phyloP scores from a whole-genome alignment of 2,113 vertebrate genomes.

The Mustelus asterias region DNA sequence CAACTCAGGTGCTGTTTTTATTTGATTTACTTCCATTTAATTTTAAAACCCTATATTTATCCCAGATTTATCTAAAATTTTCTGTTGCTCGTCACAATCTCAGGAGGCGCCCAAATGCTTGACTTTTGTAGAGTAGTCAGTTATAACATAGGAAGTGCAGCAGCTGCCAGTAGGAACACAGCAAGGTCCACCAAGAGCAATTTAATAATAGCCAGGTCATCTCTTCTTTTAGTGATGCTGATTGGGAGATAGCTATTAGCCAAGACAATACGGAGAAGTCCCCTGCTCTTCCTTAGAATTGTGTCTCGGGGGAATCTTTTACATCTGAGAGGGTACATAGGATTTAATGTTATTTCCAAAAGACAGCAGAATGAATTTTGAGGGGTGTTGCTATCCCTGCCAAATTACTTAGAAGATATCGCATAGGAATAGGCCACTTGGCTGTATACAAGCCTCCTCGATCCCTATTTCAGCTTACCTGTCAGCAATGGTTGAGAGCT shows the following conservation, averaged over 20 bases:
- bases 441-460: not conserved
- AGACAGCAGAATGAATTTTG: not conserved
- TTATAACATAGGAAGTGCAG: not conserved
- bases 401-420: not conserved
- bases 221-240: not conserved
- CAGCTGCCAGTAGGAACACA: not conserved
- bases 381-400: not conserved
- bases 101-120: not conserved
- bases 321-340: not conserved
- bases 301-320: not conserved
- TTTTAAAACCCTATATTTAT: not conserved
- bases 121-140: not conserved
- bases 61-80: not conserved
- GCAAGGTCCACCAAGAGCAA: not conserved
- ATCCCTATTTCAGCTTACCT: not conserved
- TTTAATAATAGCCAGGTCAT: not conserved
- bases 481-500: not conserved
- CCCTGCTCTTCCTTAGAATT: not conserved
- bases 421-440: not conserved
- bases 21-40: not conserved
- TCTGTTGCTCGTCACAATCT: not conserved
- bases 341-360: not conserved
- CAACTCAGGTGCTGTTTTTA: not conserved
- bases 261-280: not conserved
- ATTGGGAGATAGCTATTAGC: not conserved